A percentile compares a stretch with the other conserved stretches of the same genome.
Evolutionary conservation across 2,888 invertebrate species (phyloP).

Genomic region (Cantharis flavilabris): DNA sequence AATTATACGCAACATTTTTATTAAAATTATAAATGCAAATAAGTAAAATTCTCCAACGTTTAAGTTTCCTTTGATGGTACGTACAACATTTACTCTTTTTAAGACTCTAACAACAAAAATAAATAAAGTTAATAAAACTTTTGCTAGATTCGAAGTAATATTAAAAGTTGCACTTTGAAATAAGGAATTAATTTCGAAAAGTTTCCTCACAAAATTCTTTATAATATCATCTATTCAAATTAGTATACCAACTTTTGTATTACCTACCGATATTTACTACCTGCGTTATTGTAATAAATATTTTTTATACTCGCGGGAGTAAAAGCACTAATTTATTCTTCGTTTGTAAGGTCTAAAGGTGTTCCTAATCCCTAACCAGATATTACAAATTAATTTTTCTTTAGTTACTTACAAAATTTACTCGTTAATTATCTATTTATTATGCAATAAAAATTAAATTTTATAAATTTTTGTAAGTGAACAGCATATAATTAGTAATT

Average conservation of each 20-base stretch:
- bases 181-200: background rate
- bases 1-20: background rate
- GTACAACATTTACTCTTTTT: background rate
- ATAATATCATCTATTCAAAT: background rate
- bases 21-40: background rate
- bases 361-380: background rate
- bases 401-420: no score
- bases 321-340: no score
- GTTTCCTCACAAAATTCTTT: background rate
- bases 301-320: background rate
- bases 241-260: background rate
- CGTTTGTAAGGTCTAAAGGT: no score
- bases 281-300: background rate
- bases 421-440: no score
- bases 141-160: background rate
- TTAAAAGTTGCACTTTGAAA: slow-evolving; percentile 3
- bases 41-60: background rate
- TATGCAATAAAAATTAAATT: no score
- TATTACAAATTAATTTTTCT: no score
- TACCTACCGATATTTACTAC: background rate
- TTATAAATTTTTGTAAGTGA: no score
- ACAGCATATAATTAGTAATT: no score
- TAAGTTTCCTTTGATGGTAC: background rate
- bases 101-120: background rate
- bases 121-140: slow-evolving; percentile 1